Conservation (phyloP, 2,113 vertebrate species). For the Chiloscyllium plagiosum region DNA sequence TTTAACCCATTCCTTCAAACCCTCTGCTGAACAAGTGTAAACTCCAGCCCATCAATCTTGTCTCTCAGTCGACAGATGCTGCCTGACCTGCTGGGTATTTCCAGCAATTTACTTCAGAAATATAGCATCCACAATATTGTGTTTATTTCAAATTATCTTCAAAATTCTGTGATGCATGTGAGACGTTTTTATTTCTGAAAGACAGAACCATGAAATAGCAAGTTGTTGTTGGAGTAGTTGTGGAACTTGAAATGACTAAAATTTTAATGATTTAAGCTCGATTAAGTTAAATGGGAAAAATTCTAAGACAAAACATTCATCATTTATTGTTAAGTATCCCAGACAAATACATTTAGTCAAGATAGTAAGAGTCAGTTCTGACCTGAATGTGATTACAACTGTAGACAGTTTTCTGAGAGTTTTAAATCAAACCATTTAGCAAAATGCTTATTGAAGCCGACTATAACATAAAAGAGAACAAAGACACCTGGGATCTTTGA, state of each 20-base stretch:
- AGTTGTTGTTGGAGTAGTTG: neutral
- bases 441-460: neutral
- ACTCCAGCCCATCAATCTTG: too few species aligned
- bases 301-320: neutral
- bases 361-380: neutral
- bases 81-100: too few species aligned
- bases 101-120: too few species aligned
- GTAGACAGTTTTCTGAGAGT: neutral
- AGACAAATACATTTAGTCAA: neutral
- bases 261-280: neutral
- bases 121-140: too few species aligned
- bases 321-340: neutral
- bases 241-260: neutral
- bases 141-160: too few species aligned
- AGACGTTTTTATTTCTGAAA: too few species aligned
- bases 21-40: too few species aligned
- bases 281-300: neutral
- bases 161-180: too few species aligned
- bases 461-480: neutral
- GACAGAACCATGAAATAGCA: neutral
- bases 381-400: neutral
- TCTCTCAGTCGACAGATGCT: too few species aligned
- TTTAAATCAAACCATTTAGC: too few species aligned
- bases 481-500: neutral
- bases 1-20: too few species aligned